A percentile compares a stretch with the other conserved stretches of the same genome.
Evolutionary conservation across 2,888 invertebrate genomes (phyloP).

Genomic region (Melinaea menophilus): DNA sequence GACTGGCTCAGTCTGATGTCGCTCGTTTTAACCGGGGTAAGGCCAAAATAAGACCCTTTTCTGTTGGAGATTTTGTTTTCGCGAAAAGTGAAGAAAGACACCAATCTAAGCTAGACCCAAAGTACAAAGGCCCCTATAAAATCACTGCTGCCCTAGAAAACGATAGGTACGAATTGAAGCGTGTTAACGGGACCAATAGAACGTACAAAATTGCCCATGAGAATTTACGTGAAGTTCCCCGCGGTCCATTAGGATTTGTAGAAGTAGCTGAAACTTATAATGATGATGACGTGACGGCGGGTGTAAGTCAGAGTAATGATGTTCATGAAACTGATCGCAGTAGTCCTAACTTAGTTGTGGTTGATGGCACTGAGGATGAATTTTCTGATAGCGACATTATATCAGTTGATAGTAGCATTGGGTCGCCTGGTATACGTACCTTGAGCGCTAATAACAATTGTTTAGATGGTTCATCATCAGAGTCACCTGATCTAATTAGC

Average conservation of each 20-base stretch:
- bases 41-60: no score
- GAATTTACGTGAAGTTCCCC: constrained; percentile 26
- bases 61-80: constrained; percentile 30
- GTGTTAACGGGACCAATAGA: constrained; percentile 22
- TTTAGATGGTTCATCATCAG: not conserved
- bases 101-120: constrained; percentile 30
- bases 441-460: no score
- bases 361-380: not conserved
- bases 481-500: not conserved
- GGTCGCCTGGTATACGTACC: no score
- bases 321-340: constrained; percentile 2
- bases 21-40: no score
- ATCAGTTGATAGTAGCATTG: not conserved
- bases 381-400: not conserved
- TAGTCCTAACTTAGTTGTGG: not conserved
- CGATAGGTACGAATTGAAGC: constrained; percentile 24
- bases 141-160: constrained; percentile 19
- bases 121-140: constrained; percentile 22
- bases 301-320: not conserved
- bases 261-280: not conserved
- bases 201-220: constrained; percentile 28
- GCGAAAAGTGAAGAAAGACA: constrained; percentile 30
- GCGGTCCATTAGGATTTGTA: constrained; percentile 5
- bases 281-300: constrained; percentile 8
- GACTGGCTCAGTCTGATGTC: no score